Evolutionary conservation across 2,888 invertebrate genomes (phyloP).

Genomic region (Coelopa pilipes): DNA sequence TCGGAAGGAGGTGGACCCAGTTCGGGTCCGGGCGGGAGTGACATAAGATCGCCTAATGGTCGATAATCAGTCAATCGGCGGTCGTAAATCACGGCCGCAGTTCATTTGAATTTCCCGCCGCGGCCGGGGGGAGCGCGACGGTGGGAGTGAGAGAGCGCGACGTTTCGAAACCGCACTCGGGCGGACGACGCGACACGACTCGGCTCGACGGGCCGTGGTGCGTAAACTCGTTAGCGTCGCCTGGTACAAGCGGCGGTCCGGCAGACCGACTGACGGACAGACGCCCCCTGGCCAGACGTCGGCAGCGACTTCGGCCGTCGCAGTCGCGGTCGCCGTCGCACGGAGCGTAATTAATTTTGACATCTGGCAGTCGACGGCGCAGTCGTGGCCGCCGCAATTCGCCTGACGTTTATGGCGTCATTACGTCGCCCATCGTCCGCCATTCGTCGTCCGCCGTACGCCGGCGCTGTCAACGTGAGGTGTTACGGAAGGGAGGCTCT

Average conservation of each 20-base stretch:
- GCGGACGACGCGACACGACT: no score
- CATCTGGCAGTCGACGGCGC: not conserved
- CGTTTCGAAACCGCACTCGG: no score
- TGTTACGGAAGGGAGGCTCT: not conserved
- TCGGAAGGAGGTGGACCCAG: not conserved
- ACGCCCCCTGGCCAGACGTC: not conserved
- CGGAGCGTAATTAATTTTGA: constrained; percentile 26
- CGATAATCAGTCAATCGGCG: constrained; percentile 22
- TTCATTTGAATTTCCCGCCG: constrained; percentile 26
- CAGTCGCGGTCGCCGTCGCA: not conserved
- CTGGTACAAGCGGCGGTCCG: no score
- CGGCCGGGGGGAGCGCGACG: not conserved
- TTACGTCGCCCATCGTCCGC: constrained; percentile 3
- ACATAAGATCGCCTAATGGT: constrained; percentile 25
- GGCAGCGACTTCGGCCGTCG: not conserved
- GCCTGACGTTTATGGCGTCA: constrained; percentile 25
- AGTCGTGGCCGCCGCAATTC: not conserved
- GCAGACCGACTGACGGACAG: not conserved
- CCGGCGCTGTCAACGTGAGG: constrained; percentile 14
- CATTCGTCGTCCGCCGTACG: no score
- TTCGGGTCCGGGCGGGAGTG: not conserved
- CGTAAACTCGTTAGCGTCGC: constrained; percentile 18
- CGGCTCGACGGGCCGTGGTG: no score
- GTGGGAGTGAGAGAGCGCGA: not conserved
- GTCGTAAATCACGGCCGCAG: constrained; percentile 20